Evolutionary conservation across 2,113 vertebrate species (phyloP).

Genomic region (Noturus placidus): DNA sequence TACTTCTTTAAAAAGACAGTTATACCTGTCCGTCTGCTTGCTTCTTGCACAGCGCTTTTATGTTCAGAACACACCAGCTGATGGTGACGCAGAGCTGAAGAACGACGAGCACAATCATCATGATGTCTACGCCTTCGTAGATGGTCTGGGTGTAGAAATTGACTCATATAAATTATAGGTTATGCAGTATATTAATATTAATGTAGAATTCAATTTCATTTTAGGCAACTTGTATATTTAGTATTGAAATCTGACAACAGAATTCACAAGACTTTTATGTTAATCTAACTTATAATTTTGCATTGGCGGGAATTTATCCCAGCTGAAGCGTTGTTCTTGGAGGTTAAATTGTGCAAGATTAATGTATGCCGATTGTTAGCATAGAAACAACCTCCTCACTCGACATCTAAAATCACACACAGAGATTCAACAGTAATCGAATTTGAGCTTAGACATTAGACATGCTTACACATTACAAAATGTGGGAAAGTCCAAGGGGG

Average conservation of each 20-base stretch:
- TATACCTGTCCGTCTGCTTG: constrained; percentile 25
- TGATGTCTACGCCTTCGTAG: not conserved
- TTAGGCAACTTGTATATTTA: not conserved
- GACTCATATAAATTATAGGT: not conserved
- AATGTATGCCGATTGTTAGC: not conserved
- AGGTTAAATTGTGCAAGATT: not conserved
- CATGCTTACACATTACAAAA: not conserved
- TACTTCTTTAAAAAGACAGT: not conserved
- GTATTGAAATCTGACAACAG: not conserved
- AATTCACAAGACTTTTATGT: not conserved
- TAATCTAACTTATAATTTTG: not conserved
- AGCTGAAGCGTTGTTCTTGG: not conserved
- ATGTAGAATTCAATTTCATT: not conserved
- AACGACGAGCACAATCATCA: constrained; percentile 58
- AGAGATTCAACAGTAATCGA: not conserved
- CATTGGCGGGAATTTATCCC: not conserved
- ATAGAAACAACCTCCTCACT: not conserved
- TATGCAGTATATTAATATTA: not conserved
- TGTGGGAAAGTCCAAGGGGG: not conserved
- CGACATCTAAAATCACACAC: not conserved
- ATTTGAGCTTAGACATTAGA: not conserved
- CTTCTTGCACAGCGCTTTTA: constrained; percentile 57
- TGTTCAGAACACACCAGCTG: constrained; percentile 56
- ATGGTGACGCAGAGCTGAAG: constrained; percentile 64
- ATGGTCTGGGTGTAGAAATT: constrained; percentile 49